Evolutionary conservation across 2,113 vertebrate species (phyloP), one percentile per base, ranked within the genome.

Genomic region (Monopterus albus): DNA sequence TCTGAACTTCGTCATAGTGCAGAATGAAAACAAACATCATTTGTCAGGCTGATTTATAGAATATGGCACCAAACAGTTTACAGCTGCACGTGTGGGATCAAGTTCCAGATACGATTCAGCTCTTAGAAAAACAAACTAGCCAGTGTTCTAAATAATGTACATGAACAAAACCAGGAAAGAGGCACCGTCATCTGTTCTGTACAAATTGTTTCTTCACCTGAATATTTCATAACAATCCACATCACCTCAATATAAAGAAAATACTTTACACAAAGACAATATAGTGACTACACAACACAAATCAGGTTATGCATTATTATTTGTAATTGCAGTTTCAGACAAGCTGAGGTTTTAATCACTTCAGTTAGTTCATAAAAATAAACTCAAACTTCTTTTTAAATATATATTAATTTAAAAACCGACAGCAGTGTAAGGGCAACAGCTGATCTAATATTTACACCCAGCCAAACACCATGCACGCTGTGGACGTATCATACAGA

Each of bases 131-230:
- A 65, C 59, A 47, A 82, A 78, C 23, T 33, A 21, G 13, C 59
- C 72, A 57, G 26, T 46, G 35, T 59, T 51, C 69, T 56, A 63
- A 81, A 85, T 81, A 64, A 72, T 79, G 73, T 82, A 89, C 74
- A 79, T 31, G 28, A 69, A 26, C 5, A 31, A 31, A 31, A 31
- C 8, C 5, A 6, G 50, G 49, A 62, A 29, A 39, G 18, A 52
- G 45, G 23, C 58, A 26, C 26, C 11, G 15, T 67, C 42, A 45
- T 28, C 5, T 25, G 8, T 72, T 61, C 15, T 23, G 39, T 58
- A 61, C 15, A n/a, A n/a, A n/a, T n/a, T n/a, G n/a, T n/a, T 56
- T 64, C 43, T 47, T 51, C 15, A 63, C 74, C 57, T 77, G 57
- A 70, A 57, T 79, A 55, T 36, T 47, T 70, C 15, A 68, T 35